Conservation (phyloP, 1,140 invertebrate genomes). For the Tetragonula clypearis region DNA sequence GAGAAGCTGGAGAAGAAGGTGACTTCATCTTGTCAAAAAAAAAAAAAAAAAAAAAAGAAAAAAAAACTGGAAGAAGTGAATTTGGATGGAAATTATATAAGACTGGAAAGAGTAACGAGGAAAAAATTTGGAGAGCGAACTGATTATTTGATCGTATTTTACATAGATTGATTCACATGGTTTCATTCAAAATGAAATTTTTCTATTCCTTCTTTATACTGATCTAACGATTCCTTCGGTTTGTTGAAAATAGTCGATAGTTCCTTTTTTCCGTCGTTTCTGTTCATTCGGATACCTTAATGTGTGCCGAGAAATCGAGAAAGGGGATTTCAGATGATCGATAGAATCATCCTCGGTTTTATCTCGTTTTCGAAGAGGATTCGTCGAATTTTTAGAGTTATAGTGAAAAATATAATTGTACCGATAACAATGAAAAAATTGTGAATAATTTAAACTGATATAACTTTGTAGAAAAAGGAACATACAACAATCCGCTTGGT, state of each 20-base stretch:
- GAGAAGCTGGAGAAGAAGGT: background rate
- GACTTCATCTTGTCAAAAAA: too few species aligned
- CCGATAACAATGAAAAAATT: too few species aligned
- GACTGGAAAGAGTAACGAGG: background rate
- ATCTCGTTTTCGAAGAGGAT: slow-evolving; percentile 12
- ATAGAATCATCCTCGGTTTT: slow-evolving; percentile 30
- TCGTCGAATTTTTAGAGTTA: slow-evolving; percentile 12
- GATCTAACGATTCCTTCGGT: background rate
- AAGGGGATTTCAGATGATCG: background rate
- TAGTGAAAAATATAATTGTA: too few species aligned
- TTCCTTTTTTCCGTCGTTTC: background rate
- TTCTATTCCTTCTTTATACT: background rate
- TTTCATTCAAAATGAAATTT: too few species aligned
- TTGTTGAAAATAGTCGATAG: background rate
- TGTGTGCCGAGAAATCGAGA: background rate
- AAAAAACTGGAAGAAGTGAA: background rate
- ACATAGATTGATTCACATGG: background rate
- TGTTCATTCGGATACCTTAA: background rate
- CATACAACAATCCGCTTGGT: too few species aligned
- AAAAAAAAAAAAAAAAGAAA: background rate
- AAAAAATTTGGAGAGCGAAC: background rate
- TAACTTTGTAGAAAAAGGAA: too few species aligned
- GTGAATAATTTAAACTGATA: too few species aligned
- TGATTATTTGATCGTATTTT: background rate
- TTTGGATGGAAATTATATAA: background rate